Percentiles rank a stretch among this genome's conserved stretches.
Evolutionary conservation across 2,797 vertebrate species (phyloP).

Genomic region (Acanthurus tractus): DNA sequence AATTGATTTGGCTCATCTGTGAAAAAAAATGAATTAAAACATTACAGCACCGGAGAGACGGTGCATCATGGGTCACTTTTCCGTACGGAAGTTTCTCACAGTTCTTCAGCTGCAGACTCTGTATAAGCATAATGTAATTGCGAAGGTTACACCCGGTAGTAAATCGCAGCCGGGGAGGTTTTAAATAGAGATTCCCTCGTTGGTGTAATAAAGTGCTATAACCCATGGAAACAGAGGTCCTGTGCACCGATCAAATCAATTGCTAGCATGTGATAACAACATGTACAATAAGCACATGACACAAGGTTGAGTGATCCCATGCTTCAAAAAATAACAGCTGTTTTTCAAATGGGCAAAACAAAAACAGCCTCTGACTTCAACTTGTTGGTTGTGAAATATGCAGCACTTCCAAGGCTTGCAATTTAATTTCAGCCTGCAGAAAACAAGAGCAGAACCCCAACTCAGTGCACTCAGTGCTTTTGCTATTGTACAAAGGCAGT

Average conservation of each 20-base stretch:
- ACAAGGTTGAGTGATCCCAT: constrained; percentile 50
- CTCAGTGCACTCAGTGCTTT: constrained; percentile 64
- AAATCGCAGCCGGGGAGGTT: constrained; percentile 85
- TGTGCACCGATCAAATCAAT: constrained; percentile 58
- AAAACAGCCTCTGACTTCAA: constrained; percentile 9
- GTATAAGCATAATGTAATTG: constrained; percentile 84
- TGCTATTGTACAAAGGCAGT: constrained; percentile 57
- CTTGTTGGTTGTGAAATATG: constrained; percentile 40
- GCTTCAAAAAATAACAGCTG: constrained; percentile 39
- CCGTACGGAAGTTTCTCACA: constrained; percentile 80
- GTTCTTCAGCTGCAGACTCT: constrained; percentile 81
- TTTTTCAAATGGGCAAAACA: constrained; percentile 51
- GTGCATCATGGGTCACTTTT: constrained; percentile 83
- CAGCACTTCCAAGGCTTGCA: constrained; percentile 49
- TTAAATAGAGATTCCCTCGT: constrained; percentile 83
- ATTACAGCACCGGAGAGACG: constrained; percentile 87
- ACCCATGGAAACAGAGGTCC: constrained; percentile 69
- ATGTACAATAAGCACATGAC: constrained; percentile 41
- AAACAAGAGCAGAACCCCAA: constrained; percentile 31
- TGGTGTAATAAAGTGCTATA: constrained; percentile 73
- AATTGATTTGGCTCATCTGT: constrained; percentile 90
- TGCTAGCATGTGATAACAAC: constrained; percentile 54
- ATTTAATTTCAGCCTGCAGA: constrained; percentile 67
- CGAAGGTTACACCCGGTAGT: constrained; percentile 87
- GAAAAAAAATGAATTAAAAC: constrained; percentile 86